Evolutionary conservation across 1,140 invertebrate species (phyloP).

Genomic region (Prorops nasuta): DNA sequence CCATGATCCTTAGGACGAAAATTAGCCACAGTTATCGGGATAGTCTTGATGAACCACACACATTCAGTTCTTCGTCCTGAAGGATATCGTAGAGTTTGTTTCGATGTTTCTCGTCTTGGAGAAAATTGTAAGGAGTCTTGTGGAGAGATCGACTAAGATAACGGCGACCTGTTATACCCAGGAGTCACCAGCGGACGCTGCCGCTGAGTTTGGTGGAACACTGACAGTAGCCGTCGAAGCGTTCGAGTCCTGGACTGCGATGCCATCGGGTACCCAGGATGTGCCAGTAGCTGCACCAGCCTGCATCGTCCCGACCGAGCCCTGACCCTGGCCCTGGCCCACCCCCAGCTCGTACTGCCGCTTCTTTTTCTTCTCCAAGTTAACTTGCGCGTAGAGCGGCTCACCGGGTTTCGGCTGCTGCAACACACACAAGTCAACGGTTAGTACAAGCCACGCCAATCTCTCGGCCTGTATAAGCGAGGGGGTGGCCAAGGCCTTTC

Average conservation of each 20-base stretch:
- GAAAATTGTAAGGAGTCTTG: too few relatives aligned
- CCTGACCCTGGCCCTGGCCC: slow-evolving; percentile 45
- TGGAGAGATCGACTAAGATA: too few relatives aligned
- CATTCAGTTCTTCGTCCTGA: too few relatives aligned
- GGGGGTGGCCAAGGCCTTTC: slow-evolving; percentile 28
- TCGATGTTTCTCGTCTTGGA: too few relatives aligned
- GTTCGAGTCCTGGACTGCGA: slow-evolving; percentile 41
- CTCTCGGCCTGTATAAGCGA: slow-evolving; percentile 10
- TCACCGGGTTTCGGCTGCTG: slow-evolving; percentile 65
- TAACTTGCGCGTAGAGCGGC: slow-evolving; percentile 78
- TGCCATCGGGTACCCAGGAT: slow-evolving; percentile 44
- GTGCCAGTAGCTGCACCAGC: slow-evolving; percentile 23
- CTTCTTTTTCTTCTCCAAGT: slow-evolving; percentile 76
- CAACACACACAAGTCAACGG: slow-evolving; percentile 56
- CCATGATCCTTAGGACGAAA: too few relatives aligned
- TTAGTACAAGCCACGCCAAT: slow-evolving; percentile 24
- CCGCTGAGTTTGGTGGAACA: slow-evolving; percentile 48
- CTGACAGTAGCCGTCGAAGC: slow-evolving; percentile 37
- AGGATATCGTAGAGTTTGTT: too few relatives aligned
- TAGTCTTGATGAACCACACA: too few relatives aligned
- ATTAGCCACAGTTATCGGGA: too few relatives aligned
- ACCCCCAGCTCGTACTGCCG: slow-evolving; percentile 60
- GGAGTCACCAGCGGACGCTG: slow-evolving; percentile 58
- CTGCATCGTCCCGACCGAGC: slow-evolving; percentile 30
- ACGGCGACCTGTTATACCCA: slow-evolving; percentile 57